These are phyloP conservation scores for Catocala nupta DNA, from an alignment of 2,888 invertebrate genomes.

Conservation along the genomic window DNA sequence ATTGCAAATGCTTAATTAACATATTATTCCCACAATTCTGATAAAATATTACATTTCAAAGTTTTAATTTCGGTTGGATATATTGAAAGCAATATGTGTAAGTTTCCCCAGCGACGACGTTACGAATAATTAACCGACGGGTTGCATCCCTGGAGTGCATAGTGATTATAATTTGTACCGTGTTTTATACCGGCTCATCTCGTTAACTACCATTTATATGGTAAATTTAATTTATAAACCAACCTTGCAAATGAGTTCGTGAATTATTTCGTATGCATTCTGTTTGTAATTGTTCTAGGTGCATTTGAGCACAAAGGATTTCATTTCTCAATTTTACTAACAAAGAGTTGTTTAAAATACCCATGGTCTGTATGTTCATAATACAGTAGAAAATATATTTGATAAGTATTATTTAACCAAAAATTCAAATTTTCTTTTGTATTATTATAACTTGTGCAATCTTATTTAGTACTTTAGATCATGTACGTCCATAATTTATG, in stretches of 20 bases:
- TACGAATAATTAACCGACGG: slow-evolving; percentile 34
- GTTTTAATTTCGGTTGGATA: slow-evolving; percentile 16
- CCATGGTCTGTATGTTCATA: too few relatives aligned
- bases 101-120: slow-evolving; percentile 26
- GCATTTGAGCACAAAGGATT: background rate
- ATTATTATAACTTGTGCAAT: too few relatives aligned
- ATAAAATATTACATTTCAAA: slow-evolving; percentile 12
- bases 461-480: too few relatives aligned
- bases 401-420: too few relatives aligned
- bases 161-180: slow-evolving; percentile 39
- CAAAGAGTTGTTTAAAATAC: background rate
- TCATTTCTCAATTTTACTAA: background rate
- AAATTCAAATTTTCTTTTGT: too few relatives aligned
- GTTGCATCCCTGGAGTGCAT: slow-evolving; percentile 40
- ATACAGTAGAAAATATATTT: too few relatives aligned
- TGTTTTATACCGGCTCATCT: slow-evolving; percentile 34
- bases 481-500: too few relatives aligned
- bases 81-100: slow-evolving; percentile 38
- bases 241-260: slow-evolving; percentile 32
- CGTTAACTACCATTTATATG: slow-evolving; percentile 35
- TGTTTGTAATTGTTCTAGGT: background rate
- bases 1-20: slow-evolving; percentile 7
- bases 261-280: slow-evolving; percentile 21
- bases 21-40: slow-evolving; percentile 14
- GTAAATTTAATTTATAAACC: slow-evolving; percentile 36